Evolutionary conservation across 2,113 vertebrate species (phyloP).

Genomic region (Anser cygnoides): DNA sequence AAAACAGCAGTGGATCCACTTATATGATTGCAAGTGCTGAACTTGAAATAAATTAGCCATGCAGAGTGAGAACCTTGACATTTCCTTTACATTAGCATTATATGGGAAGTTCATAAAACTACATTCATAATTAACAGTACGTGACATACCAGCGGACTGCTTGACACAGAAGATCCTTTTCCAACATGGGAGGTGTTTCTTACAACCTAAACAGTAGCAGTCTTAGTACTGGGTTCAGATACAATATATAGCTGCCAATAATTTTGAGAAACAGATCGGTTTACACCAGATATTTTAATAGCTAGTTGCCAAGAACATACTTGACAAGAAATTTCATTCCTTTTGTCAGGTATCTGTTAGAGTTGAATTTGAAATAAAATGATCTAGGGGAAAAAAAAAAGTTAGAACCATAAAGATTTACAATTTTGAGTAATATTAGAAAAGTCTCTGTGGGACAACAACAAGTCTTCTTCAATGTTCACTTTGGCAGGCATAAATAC

Average conservation of each 20-base stretch:
- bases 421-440: neutral
- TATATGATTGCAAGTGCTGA: neutral
- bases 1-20: neutral
- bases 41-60: neutral
- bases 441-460: neutral
- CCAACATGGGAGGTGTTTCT: constrained; percentile 84
- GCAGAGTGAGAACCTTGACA: neutral
- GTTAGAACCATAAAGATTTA: neutral
- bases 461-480: neutral
- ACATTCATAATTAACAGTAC: neutral
- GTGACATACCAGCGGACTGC: constrained; percentile 82
- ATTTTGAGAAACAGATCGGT: neutral
- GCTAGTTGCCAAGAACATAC: neutral
- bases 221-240: neutral
- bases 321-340: neutral
- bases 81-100: neutral
- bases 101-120: neutral
- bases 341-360: neutral
- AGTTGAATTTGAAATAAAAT: neutral
- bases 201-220: constrained; percentile 80
- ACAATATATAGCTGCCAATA: neutral
- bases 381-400: neutral
- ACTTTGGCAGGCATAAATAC: neutral
- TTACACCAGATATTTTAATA: neutral
- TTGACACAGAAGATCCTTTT: constrained; percentile 77